These are phyloP conservation scores for Orchesella flavescens DNA, from an alignment of 2,888 invertebrate species.

Conservation along the genomic window DNA sequence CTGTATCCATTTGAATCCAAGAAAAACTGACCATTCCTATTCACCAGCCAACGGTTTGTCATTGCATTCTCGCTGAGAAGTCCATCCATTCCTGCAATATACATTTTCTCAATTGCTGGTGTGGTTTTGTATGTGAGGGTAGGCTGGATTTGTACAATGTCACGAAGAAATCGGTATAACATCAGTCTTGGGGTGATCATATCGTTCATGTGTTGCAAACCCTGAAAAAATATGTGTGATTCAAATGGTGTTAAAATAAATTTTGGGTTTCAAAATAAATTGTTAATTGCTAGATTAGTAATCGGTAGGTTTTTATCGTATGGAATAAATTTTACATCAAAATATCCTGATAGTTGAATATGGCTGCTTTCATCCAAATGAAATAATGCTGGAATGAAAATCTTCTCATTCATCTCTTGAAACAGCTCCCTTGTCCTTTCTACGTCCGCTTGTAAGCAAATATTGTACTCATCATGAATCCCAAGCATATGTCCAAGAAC, in stretches of 20 bases:
- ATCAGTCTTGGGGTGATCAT: conserved; percentile 8
- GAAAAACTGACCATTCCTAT: conserved; percentile 14
- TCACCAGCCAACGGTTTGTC: conserved; percentile 20
- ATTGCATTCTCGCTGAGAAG: conserved; percentile 24
- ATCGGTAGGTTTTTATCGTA: background rate
- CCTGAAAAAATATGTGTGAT: background rate
- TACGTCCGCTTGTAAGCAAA: conserved; percentile 57
- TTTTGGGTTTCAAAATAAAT: background rate
- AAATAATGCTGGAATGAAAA: conserved; percentile 8
- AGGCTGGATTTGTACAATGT: conserved; percentile 19
- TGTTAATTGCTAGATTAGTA: background rate
- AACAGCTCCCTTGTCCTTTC: conserved; percentile 4
- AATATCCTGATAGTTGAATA: conserved; percentile 15
- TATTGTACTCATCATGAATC: conserved; percentile 66
- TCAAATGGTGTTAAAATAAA: background rate
- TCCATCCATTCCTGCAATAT: conserved; percentile 23
- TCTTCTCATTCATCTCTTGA: background rate
- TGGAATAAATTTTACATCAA: conserved; percentile 18
- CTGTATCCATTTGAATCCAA: conserved; percentile 30
- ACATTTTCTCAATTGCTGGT: conserved; percentile 2
- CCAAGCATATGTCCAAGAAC: conserved; percentile 68
- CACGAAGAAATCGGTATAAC: conserved; percentile 20
- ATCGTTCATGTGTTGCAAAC: background rate
- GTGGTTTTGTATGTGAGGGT: background rate
- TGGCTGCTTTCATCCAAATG: conserved; percentile 34